Evolutionary conservation across 30 jellyfish, hydroid and myxozoan species (phyloP).

Genomic region (Sanderia malayensis): DNA sequence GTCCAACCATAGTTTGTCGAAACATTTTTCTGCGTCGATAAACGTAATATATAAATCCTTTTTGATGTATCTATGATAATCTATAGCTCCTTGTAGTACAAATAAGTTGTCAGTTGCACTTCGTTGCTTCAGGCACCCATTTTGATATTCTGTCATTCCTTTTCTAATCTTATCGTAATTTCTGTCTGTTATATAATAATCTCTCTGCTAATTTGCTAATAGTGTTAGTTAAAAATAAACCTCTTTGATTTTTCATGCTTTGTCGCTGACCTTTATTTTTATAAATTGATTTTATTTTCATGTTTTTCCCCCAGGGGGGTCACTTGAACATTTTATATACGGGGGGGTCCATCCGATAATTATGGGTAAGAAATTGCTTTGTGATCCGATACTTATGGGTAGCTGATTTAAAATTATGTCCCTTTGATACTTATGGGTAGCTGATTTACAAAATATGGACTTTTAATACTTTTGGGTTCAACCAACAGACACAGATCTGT

Average conservation of each 20-base stretch:
- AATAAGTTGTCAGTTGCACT: too few species aligned
- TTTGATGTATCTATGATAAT: background rate
- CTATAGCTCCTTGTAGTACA: too few species aligned
- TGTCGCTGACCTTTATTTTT: background rate
- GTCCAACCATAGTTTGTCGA: background rate
- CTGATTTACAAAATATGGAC: background rate
- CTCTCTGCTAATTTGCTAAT: background rate
- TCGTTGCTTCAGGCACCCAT: too few species aligned
- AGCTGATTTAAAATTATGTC: background rate
- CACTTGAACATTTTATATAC: background rate
- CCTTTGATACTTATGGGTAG: background rate
- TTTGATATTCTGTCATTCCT: background rate
- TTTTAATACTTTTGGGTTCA: background rate
- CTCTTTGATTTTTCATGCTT: background rate
- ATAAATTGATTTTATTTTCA: background rate
- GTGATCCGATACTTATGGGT: background rate
- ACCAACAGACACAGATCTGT: too few species aligned
- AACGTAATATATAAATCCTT: background rate
- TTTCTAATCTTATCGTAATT: background rate
- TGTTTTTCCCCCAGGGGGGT: background rate
- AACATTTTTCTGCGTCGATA: background rate
- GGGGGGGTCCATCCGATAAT: constrained; percentile 1
- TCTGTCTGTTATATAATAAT: too few species aligned
- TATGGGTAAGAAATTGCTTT: background rate
- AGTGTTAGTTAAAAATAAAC: background rate